Evolutionary conservation across 2,113 vertebrate species (phyloP).

Genomic region (Phainopepla nitens): DNA sequence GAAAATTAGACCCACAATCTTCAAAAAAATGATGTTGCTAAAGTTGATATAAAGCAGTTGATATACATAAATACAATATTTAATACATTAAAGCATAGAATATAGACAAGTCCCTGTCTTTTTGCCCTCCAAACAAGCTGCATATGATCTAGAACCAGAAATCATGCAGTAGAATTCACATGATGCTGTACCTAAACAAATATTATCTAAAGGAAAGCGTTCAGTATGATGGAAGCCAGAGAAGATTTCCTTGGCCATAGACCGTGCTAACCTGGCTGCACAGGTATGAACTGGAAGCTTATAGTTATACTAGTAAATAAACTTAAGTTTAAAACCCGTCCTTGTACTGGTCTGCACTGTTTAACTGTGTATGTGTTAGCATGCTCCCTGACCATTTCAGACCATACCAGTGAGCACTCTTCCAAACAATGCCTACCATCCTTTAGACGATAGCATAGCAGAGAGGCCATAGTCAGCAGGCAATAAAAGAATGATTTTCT

Average conservation of each 20-base stretch:
- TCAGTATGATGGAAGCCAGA: neutral
- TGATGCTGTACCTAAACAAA: neutral
- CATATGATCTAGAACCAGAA: neutral
- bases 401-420: neutral
- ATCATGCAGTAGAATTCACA: neutral
- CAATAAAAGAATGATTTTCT: neutral
- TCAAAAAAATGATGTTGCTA: neutral
- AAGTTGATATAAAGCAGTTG: neutral
- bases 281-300: neutral
- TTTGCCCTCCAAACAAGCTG: neutral
- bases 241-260: neutral
- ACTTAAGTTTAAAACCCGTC: neutral
- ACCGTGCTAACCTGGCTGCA: neutral
- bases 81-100: neutral
- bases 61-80: neutral
- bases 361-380: neutral
- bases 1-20: neutral
- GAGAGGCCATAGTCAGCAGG: neutral
- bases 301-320: neutral
- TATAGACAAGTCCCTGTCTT: neutral
- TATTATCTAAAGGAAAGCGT: neutral
- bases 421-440: neutral
- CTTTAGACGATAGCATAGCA: neutral
- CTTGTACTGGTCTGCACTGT: neutral
- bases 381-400: neutral